Evolutionary conservation across 2,888 invertebrate genomes (phyloP).

Genomic region (Cantharis flavilabris): DNA sequence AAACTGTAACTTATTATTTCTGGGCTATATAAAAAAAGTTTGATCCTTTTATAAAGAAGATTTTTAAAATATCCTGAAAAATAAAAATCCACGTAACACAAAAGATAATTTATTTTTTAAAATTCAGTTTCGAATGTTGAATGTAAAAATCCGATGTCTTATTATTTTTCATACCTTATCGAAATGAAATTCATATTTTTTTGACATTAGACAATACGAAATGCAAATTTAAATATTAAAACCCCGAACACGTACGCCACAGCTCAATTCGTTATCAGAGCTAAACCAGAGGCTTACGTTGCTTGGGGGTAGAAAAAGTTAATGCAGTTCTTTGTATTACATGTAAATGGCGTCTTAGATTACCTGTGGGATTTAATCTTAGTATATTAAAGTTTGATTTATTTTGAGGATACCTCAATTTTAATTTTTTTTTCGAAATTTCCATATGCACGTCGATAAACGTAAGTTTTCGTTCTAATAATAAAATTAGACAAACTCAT

Average conservation of each 20-base stretch:
- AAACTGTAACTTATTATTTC: not conserved
- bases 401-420: not conserved
- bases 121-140: not conserved
- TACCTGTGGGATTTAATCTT: constrained; percentile 36
- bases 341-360: constrained; percentile 42
- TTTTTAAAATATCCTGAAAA: not conserved
- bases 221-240: constrained; percentile 24
- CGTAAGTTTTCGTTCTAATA: not conserved
- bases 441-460: not conserved
- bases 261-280: constrained; percentile 44
- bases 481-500: not conserved
- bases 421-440: not conserved
- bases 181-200: constrained; percentile 29
- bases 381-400: constrained; percentile 2
- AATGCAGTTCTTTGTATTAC: constrained; percentile 33
- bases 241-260: constrained; percentile 39
- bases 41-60: not conserved
- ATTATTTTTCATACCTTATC: constrained; percentile 11
- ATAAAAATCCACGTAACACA: not conserved
- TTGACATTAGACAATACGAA: constrained; percentile 27
- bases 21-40: not conserved
- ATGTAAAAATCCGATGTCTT: not conserved
- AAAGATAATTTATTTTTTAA: not conserved
- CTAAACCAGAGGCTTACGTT: constrained; percentile 36
- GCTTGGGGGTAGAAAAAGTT: constrained; percentile 29